These are phyloP conservation scores for Hirudo medicinalis DNA, from an alignment of 1,140 invertebrate genomes.

Conservation along the genomic window DNA sequence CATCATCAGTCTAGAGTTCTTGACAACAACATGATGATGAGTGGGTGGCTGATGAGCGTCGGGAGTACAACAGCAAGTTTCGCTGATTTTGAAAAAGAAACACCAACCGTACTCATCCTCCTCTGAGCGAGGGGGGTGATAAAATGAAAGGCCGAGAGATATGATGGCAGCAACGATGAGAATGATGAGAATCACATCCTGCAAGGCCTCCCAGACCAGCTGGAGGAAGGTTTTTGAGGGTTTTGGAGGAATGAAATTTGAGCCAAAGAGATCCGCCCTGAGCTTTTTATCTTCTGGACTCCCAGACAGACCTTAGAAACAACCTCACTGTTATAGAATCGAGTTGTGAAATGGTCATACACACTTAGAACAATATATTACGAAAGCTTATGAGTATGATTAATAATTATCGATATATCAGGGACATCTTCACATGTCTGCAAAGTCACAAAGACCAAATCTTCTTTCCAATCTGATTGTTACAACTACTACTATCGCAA, in stretches of 20 bases:
- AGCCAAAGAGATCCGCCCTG: conserved; percentile 83
- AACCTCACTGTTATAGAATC: no score
- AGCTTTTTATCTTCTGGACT: conserved; percentile 75
- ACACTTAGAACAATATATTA: no score
- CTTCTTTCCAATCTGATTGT: no score
- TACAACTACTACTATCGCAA: no score
- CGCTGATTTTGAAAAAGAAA: neutral
- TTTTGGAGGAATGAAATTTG: conserved; percentile 95
- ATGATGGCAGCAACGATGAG: conserved; percentile 41
- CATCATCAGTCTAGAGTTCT: neutral
- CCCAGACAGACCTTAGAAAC: conserved; percentile 67
- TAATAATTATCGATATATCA: no score
- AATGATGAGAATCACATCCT: conserved; percentile 10
- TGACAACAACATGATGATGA: no score
- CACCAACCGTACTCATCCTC: neutral
- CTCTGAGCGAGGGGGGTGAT: conserved; percentile 26
- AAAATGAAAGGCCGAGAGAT: conserved; percentile 41
- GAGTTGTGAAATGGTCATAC: no score
- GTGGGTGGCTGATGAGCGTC: no score
- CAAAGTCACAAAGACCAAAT: no score
- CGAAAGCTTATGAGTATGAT: no score
- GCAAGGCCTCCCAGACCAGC: conserved; percentile 55
- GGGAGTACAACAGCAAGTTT: no score
- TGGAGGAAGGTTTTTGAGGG: conserved; percentile 96
- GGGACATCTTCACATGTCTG: no score